Evolutionary conservation across 2,888 invertebrate genomes (phyloP), one percentile per base, ranked within the genome.

Genomic region (Perizoma affinitatum): DNA sequence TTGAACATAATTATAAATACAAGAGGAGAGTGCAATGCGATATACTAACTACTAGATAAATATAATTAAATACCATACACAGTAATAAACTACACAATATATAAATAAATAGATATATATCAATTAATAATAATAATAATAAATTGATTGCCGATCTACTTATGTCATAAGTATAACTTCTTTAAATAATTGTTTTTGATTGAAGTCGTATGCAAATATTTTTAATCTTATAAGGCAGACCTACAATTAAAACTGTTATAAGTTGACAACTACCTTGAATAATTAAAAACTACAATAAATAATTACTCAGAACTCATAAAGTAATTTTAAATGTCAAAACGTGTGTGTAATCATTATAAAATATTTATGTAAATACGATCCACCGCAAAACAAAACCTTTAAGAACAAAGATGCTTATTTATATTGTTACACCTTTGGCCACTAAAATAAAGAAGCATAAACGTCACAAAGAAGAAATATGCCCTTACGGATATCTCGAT

Each of bases 241-340:
- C 45, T 49, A 52, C 52, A 52, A 55, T 63, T 63, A 58, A 51
- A 62, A 45, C 40, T 11, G 52, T 10, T 45, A 54, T 62, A 52
- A 58, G 42, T 58, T 55, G 63, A 52, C 63, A 63, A 48, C 58
- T 11, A 50, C 54, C 43, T 44, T 51, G 50, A 35, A 49, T 58
- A 63, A 63, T 57, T 48, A 54, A 58, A 51, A 44, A 44, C 50
- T 22, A 8, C 34, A 54, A 51, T 54, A 54, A 62, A 55, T 55
- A 58, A 62, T 45, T 44, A 51, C 51, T 55, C 35, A 54, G 7
- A 48, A 48, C 55, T 58, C 38, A 55, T 55, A 63, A 54, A 54
- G 52, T 63, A 63, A 58, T 63, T 63, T 33, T 44, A 49, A 46
- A 63, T 59, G 58, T 63, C 63, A 63, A 53, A 62, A 58, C 40